Evolutionary conservation across 1,140 invertebrate genomes (phyloP).

Genomic region (Drosophila melanica): DNA sequence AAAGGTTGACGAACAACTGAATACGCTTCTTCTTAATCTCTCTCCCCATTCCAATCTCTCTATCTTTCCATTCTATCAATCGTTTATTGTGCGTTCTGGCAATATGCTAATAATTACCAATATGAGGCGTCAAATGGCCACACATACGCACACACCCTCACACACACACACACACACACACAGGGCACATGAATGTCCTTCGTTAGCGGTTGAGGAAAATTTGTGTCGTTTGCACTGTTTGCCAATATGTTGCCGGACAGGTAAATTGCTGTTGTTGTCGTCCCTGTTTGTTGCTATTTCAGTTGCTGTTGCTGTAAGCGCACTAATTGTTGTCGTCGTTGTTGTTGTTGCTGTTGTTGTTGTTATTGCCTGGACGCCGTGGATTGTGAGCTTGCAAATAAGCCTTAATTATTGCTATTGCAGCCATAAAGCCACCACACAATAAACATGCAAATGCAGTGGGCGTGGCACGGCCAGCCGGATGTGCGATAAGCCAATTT

Average conservation of each 20-base stretch:
- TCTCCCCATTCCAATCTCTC: background rate
- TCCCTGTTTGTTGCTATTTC: conserved; percentile 8
- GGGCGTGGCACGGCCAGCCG: conserved; percentile 25
- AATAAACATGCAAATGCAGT: conserved; percentile 79
- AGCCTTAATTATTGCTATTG: conserved; percentile 79
- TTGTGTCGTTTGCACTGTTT: conserved; percentile 52
- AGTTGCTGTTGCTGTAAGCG: conserved; percentile 24
- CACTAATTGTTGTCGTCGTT: conserved; percentile 62
- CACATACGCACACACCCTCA: conserved; percentile 13
- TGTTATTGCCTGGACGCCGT: conserved; percentile 6
- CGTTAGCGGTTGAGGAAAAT: conserved; percentile 32
- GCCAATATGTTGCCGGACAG: conserved; percentile 51
- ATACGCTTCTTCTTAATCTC: background rate
- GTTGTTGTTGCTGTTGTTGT: conserved; percentile 16
- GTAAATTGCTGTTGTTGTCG: conserved; percentile 33
- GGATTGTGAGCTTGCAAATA: conserved; percentile 74
- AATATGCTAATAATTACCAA: conserved; percentile 77
- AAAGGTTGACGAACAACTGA: conserved; percentile 40
- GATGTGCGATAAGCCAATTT: conserved; percentile 47
- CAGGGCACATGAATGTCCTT: conserved; percentile 1
- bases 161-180: conserved; percentile 7
- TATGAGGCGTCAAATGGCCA: conserved; percentile 72
- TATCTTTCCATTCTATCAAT: background rate
- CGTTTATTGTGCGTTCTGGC: conserved; percentile 31
- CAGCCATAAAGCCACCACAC: conserved; percentile 78